Percentiles rank a stretch among this genome's conserved stretches.
These are phyloP conservation scores for Platysternon megacephalum DNA, from an alignment of 2,113 vertebrate species.

Conservation along the genomic window DNA sequence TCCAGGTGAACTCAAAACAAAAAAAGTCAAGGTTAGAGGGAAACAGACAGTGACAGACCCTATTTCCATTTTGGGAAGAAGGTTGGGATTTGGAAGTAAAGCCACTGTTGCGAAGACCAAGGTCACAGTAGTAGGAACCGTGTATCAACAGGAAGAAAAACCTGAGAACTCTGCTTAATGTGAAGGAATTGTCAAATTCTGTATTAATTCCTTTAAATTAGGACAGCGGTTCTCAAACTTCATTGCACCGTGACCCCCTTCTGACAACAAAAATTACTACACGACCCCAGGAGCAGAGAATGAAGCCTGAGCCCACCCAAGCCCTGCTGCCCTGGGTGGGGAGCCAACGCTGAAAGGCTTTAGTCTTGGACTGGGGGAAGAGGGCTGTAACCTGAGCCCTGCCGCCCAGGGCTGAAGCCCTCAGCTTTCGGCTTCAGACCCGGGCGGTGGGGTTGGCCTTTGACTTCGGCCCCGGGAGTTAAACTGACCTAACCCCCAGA, in stretches of 20 bases:
- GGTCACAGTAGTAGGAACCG: conserved; percentile 67
- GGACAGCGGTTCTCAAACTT: background rate
- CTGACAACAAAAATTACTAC: no score
- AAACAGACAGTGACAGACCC: conserved; percentile 72
- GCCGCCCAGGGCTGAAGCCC: no score
- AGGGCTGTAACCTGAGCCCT: no score
- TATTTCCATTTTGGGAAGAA: conserved; percentile 74
- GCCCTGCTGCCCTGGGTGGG: no score
- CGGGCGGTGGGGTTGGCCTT: no score
- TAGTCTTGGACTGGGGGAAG: no score
- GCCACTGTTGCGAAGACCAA: conserved; percentile 45
- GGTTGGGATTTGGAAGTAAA: conserved; percentile 58
- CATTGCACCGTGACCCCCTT: no score
- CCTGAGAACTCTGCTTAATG: background rate
- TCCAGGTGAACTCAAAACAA: background rate
- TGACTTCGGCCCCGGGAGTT: no score
- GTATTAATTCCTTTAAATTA: background rate
- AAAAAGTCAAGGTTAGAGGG: background rate
- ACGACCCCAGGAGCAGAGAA: no score
- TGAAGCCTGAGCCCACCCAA: no score
- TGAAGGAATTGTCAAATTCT: background rate
- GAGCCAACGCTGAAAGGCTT: no score
- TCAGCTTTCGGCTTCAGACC: no score
- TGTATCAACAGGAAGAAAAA: conserved; percentile 39
- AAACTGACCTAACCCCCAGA: background rate